Evolutionary conservation across 2,888 invertebrate species (phyloP).

Genomic region (Amblyteles armatorius): DNA sequence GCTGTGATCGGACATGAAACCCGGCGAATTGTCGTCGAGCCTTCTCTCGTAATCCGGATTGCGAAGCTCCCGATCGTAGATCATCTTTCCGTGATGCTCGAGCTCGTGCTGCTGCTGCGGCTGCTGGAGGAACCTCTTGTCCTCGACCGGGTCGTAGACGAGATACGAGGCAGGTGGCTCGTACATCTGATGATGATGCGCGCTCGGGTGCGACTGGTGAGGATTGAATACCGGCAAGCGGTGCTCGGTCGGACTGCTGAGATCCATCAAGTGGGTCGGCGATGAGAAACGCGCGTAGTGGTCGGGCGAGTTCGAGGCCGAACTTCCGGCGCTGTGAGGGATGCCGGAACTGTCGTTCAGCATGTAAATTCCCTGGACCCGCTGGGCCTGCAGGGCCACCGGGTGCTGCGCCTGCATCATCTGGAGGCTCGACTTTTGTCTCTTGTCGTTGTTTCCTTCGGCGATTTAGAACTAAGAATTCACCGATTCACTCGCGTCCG

Average conservation of each 20-base stretch:
- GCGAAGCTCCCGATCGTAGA: constrained; percentile 71
- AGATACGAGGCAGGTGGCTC: constrained; percentile 66
- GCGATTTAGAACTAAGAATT: not conserved
- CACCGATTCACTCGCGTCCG: constrained; percentile 3
- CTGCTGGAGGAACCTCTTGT: constrained; percentile 72
- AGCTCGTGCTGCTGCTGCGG: constrained; percentile 66
- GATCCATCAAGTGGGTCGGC: constrained; percentile 79
- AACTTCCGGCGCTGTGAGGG: constrained; percentile 80
- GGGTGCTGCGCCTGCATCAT: constrained; percentile 78
- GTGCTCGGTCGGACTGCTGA: constrained; percentile 77
- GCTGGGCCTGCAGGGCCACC: constrained; percentile 71
- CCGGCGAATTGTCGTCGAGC: constrained; percentile 74
- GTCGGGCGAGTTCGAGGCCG: constrained; percentile 80
- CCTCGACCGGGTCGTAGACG: constrained; percentile 73
- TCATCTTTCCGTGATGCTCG: constrained; percentile 68
- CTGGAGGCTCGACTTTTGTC: not conserved
- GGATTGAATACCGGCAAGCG: constrained; percentile 70
- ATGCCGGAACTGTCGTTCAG: constrained; percentile 79
- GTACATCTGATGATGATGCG: constrained; percentile 69
- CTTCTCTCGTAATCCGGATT: constrained; percentile 72
- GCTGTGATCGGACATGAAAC: constrained; percentile 78
- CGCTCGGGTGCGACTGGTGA: constrained; percentile 65
- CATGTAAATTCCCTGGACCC: constrained; percentile 72
- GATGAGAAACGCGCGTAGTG: constrained; percentile 79
- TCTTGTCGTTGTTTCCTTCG: not conserved